phyloP scores from a whole-genome alignment of 1,140 invertebrate species.

The Venturia canescens region DNA sequence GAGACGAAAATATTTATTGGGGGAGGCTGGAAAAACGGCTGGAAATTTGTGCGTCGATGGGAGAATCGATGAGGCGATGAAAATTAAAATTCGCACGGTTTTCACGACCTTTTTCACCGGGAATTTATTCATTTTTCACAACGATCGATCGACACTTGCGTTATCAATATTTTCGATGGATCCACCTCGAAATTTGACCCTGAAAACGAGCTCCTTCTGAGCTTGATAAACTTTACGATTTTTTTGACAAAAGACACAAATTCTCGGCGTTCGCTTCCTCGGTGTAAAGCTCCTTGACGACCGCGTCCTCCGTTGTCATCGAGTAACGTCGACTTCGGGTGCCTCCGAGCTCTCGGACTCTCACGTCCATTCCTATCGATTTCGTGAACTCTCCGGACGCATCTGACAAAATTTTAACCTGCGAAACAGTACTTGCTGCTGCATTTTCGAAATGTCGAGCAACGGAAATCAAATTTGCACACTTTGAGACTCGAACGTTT shows the following conservation, averaged over 20 bases:
- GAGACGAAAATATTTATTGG: neutral
- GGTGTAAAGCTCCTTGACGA: slow-evolving; percentile 56
- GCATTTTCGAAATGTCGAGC: too few species aligned
- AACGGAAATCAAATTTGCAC: too few species aligned
- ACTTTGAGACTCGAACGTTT: too few species aligned
- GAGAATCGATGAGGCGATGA: too few species aligned
- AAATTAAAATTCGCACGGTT: too few species aligned
- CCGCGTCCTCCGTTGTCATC: slow-evolving; percentile 78
- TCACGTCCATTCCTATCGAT: slow-evolving; percentile 75
- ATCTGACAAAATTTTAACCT: slow-evolving; percentile 80
- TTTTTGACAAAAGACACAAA: slow-evolving; percentile 31
- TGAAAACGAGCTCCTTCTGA: neutral
- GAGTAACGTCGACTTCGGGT: slow-evolving; percentile 77
- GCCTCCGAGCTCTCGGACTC: slow-evolving; percentile 76
- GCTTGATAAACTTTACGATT: neutral
- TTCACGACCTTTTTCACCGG: too few species aligned
- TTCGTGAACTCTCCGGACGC: slow-evolving; percentile 77
- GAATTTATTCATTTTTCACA: too few species aligned
- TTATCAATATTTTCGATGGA: neutral
- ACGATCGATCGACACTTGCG: neutral
- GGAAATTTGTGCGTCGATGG: neutral
- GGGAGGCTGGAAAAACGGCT: neutral
- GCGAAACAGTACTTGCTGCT: slow-evolving; percentile 2
- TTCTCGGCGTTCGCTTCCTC: slow-evolving; percentile 40
- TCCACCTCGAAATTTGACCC: neutral